phyloP scores from a whole-genome alignment of 2,113 vertebrate genomes.

The Psittacus erithacus region DNA sequence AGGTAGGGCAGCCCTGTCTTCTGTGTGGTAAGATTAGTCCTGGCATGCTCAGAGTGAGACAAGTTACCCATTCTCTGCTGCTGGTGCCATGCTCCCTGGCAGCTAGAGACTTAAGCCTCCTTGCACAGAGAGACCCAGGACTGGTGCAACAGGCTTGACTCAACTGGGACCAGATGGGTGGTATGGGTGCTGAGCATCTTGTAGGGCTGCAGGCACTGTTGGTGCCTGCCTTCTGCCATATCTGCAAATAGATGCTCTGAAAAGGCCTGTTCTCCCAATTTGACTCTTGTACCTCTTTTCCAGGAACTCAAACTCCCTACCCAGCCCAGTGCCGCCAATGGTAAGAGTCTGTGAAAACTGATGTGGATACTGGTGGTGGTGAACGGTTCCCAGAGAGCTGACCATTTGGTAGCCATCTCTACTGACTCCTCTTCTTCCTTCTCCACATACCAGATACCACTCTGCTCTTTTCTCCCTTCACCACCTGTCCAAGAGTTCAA shows the following conservation, averaged over 20 bases:
- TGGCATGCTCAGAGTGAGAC: background rate
- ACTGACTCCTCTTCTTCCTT: background rate
- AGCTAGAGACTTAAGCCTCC: background rate
- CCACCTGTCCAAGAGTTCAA: background rate
- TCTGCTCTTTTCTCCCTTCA: background rate
- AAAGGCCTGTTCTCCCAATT: background rate
- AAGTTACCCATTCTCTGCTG: background rate
- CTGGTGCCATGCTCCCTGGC: background rate
- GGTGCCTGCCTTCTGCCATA: background rate
- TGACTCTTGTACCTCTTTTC: conserved; percentile 24
- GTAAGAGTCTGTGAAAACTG: conserved; percentile 37
- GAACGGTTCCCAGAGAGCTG: background rate
- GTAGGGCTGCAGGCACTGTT: fast-evolving
- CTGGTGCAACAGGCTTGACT: background rate
- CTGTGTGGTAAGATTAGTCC: background rate
- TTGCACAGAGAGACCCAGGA: background rate
- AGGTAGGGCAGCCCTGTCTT: background rate
- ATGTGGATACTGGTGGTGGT: background rate
- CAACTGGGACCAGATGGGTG: background rate
- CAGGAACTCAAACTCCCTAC: background rate
- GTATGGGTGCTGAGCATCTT: background rate
- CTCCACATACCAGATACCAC: background rate
- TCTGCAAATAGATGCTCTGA: background rate
- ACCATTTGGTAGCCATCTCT: background rate
- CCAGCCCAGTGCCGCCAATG: background rate